A percentile compares a stretch with the other conserved stretches of the same genome.
These are phyloP conservation scores for Pseudoips prasinana DNA, from an alignment of 2,888 invertebrate species.

Conservation along the genomic window DNA sequence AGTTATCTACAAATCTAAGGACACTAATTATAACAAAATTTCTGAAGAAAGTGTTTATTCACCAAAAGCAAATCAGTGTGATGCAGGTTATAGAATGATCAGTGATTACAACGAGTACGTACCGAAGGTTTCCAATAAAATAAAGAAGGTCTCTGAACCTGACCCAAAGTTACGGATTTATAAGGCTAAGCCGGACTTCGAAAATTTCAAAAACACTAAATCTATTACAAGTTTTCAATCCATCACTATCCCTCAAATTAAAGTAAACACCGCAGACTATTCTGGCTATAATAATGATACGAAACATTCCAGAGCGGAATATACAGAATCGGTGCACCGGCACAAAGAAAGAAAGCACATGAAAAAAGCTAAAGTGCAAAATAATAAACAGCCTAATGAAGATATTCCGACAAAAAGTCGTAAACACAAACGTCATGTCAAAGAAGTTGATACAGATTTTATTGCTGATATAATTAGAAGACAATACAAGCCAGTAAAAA, in stretches of 20 bases:
- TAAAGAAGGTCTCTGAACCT: constrained; percentile 22
- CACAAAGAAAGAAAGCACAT: constrained; percentile 28
- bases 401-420: constrained; percentile 27
- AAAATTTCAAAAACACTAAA: constrained; percentile 35
- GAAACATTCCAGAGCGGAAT: constrained; percentile 26
- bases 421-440: constrained; percentile 31
- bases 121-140: constrained; percentile 26
- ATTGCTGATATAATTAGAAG: constrained; percentile 64
- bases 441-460: constrained; percentile 55
- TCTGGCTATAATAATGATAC: constrained; percentile 24
- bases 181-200: constrained; percentile 38
- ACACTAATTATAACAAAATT: constrained; percentile 34
- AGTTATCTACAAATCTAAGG: constrained; percentile 49
- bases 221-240: constrained; percentile 53
- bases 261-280: constrained; percentile 18
- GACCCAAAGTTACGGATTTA: constrained; percentile 36
- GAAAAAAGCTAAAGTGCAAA: constrained; percentile 26
- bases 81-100: constrained; percentile 16
- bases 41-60: constrained; percentile 39
- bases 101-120: constrained; percentile 13
- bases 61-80: constrained; percentile 24
- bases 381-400: constrained; percentile 25
- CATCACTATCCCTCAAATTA: constrained; percentile 33
- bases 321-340: constrained; percentile 13
- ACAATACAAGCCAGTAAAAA: constrained; percentile 63